phyloP scores from a whole-genome alignment of 2,797 vertebrate genomes.

The Liparis tanakae region DNA sequence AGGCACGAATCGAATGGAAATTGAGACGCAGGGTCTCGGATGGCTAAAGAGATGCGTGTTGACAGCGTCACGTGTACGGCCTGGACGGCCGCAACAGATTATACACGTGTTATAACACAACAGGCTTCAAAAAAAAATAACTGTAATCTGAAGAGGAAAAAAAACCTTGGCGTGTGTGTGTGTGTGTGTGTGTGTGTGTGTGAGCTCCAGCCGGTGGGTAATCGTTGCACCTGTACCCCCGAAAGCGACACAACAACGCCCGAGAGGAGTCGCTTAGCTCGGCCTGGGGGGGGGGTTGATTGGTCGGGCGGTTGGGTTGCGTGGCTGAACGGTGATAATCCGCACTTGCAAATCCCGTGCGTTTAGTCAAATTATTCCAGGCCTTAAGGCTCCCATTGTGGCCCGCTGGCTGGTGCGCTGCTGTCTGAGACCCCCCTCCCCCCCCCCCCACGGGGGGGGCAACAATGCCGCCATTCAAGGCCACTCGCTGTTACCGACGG shows the following conservation, averaged over 20 bases:
- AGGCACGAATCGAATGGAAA: slow-evolving; percentile 75
- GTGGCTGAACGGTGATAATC: slow-evolving; percentile 78
- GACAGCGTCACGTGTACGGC: slow-evolving; percentile 37
- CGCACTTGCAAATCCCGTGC: slow-evolving; percentile 73
- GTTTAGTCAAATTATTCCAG: slow-evolving; percentile 83
- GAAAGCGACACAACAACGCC: slow-evolving; percentile 20
- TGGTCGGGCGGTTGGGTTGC: slow-evolving; percentile 59
- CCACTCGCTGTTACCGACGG: slow-evolving; percentile 67
- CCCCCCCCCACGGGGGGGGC: slow-evolving; percentile 42
- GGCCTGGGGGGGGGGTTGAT: slow-evolving; percentile 69
- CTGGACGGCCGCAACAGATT: slow-evolving; percentile 4
- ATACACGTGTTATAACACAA: slow-evolving; percentile 15
- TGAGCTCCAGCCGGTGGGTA: slow-evolving; percentile 28
- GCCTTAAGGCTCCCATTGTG: slow-evolving; percentile 79
- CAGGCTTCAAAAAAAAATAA: slow-evolving; percentile 36
- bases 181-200: slow-evolving; percentile 4
- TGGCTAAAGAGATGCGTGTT: slow-evolving; percentile 53
- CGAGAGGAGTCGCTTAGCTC: slow-evolving; percentile 4
- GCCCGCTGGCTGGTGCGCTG: slow-evolving; percentile 65
- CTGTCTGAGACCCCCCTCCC: slow-evolving; percentile 74
- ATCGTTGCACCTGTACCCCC: slow-evolving; percentile 33
- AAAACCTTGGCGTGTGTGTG: slow-evolving; percentile 12
- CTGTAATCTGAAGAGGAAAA: slow-evolving; percentile 14
- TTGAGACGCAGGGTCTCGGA: slow-evolving; percentile 59
- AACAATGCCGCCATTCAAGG: slow-evolving; percentile 82